Evolutionary conservation across 1,140 invertebrate genomes (phyloP), one percentile per base, ranked within the genome.

Genomic region (Archegozetes longisetosus): DNA sequence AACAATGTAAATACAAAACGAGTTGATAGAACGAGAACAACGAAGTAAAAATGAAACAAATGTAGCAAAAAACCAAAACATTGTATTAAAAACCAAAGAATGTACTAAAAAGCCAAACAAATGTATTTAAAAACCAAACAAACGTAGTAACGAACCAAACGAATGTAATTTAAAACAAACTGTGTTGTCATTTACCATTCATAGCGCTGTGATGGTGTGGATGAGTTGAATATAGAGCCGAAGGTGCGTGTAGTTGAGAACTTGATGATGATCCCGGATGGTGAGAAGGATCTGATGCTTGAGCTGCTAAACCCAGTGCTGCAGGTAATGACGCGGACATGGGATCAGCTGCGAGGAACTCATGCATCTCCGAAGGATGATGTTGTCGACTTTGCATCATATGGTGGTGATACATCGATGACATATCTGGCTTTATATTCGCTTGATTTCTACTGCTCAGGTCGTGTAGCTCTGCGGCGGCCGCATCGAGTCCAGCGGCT

Each of bases 271-370:
- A 73, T 59, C 77, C 68, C 82, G 75, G 73, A 70, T 79, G 14
- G 77, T 76, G 74, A 73, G 60, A 72, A 82, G 81, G 68, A 85
- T 84, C 66, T 84, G 40, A 27, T 2, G 47, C 50, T 1, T 2
- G n/a, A 3, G 53, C 53, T 25, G 58, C 48, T 14, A 56, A 17
- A 3, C 49, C 60, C 25, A 62, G 24, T 23, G 61, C 61, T 3
- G 24, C 48, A 1, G 60, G 53, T 46, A 58, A 40, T n/a, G 52
- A 23, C 9, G 27, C 47, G 2, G 22, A 28, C 48, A 62, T 62
- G 3, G 61, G 55, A 40, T 62, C 61, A 4, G 32, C 40, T 14
- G 40, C 24, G 2, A 62, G 51, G 26, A 62, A 62, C 14, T 62
- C 61, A 29, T 62, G 61, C 61, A 62, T 62, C 20, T 62, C 61